Base-by-base conservation (phyloP, 1,140 invertebrate genomes). In the Drosophila nigrodunni region DNA sequence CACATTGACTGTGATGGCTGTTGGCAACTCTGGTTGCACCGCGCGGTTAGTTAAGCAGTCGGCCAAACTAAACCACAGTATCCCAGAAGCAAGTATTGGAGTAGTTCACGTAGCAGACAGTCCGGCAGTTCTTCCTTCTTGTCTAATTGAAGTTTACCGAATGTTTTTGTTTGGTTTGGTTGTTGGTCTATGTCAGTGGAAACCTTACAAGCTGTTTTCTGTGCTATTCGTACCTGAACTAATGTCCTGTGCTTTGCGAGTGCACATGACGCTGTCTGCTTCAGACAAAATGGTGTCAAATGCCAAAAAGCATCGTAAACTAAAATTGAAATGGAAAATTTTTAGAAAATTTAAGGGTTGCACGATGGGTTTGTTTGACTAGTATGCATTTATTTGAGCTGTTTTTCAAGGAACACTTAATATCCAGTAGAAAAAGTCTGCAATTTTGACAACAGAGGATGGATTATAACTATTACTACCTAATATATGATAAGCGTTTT, bases 211-310 rank as follows among this genome's bases (percentile, higher is more conserved):
- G 72, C 62, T 82, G 52, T 60, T 61, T 59, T 41, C 69, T 55
- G 43, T 49, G 39, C 9, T 59, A 65, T 66, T 65, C 70, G 70
- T 52, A 60, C 61, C 25, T 30, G 25, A 30, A 30, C 25, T 30
- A 2, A 6, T 30, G 25, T 6, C 25, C 25, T 30, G 25, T 30
- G 25, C 25, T 5, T 35, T 5, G 30, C 57, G 18, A 47, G 46
- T 75, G 60, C 69, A 77, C 68, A 39, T 65, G 55, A 55, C 65
- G 83, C 66, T 62, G 60, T 39, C 73, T 71, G 68, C 46, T 30
- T 35, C 72, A 82, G 82, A 79, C 83, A 74, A 88, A 87, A 86
- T 88, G 77, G 82, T 88, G 82, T 88, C 82, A 82, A 88, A 87
- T 87, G 83, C 74, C 83, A 88, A 88, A 87, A 77, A 79, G 83